Percentiles rank a stretch among this genome's conserved stretches.
Conservation (phyloP, 2,113 vertebrate genomes). For the Poecile atricapillus region DNA sequence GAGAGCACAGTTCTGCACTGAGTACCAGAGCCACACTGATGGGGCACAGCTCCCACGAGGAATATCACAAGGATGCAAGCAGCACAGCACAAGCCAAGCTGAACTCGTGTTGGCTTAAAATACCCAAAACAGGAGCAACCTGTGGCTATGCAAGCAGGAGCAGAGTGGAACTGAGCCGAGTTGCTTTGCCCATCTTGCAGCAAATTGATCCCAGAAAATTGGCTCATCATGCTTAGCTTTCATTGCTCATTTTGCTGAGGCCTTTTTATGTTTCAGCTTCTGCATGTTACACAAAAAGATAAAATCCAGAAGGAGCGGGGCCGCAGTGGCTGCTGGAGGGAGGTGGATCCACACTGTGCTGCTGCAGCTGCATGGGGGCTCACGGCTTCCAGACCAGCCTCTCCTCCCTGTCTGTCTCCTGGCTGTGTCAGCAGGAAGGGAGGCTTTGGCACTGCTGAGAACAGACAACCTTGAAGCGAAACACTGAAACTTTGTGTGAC, state of each 20-base stretch:
- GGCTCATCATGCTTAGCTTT: neutral
- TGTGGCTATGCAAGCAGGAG: neutral
- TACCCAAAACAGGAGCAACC: neutral
- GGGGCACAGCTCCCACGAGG: neutral
- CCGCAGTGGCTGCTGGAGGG: rapidly evolving
- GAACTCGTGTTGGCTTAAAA: neutral
- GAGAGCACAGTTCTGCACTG: neutral
- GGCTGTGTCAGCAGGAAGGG: neutral
- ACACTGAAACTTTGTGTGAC: neutral
- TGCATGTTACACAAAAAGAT: neutral
- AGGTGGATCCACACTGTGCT: neutral
- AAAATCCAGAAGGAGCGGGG: neutral
- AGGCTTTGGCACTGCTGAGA: neutral
- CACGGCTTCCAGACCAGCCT: neutral
- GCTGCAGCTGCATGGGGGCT: neutral
- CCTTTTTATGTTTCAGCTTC: neutral
- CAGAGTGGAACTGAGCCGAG: neutral
- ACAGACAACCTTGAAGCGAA: neutral
- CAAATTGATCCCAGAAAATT: neutral
- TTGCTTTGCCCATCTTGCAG: neutral
- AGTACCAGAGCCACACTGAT: neutral
- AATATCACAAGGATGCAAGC: neutral
- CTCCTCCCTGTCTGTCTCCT: neutral
- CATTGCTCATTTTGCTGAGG: neutral
- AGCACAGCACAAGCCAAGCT: neutral